These are phyloP conservation scores for Panulirus ornatus DNA, from an alignment of 1,140 invertebrate genomes.

Conservation along the genomic window DNA sequence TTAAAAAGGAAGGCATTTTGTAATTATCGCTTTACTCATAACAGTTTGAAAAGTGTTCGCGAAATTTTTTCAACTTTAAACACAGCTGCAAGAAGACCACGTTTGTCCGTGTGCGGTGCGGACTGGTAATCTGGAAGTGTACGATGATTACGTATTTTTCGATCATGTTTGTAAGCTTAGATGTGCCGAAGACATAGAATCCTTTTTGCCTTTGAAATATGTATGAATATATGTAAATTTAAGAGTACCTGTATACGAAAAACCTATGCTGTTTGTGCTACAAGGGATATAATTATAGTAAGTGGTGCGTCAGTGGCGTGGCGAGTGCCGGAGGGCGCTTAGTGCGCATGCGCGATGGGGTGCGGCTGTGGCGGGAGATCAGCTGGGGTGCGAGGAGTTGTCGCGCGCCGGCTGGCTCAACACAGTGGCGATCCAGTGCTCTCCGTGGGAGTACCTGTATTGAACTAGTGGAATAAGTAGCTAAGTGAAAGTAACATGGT, in stretches of 20 bases:
- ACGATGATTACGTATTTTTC: conserved; percentile 49
- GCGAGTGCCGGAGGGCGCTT: conserved; percentile 29
- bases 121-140: conserved; percentile 24
- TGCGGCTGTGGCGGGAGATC: conserved; percentile 71
- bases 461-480: background rate
- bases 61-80: conserved; percentile 69
- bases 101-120: conserved; percentile 55
- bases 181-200: background rate
- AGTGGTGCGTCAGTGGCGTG: conserved; percentile 11
- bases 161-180: background rate
- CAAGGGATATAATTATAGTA: conserved; percentile 10
- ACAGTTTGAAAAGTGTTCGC: conserved; percentile 55
- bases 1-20: too few species aligned
- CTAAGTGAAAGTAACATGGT: conserved; percentile 56
- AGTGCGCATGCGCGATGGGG: conserved; percentile 74
- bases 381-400: conserved; percentile 67
- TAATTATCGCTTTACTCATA: too few species aligned
- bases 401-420: conserved; percentile 66
- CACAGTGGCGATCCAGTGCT: conserved; percentile 45
- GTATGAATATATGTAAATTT: background rate
- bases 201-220: background rate
- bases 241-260: background rate
- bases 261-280: background rate
- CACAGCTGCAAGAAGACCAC: conserved; percentile 40
- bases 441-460: background rate